Percentiles rank a stretch among this genome's conserved stretches.
Conservation (phyloP, 2,888 invertebrate species). For the Drosophila nr. perissopoda region DNA sequence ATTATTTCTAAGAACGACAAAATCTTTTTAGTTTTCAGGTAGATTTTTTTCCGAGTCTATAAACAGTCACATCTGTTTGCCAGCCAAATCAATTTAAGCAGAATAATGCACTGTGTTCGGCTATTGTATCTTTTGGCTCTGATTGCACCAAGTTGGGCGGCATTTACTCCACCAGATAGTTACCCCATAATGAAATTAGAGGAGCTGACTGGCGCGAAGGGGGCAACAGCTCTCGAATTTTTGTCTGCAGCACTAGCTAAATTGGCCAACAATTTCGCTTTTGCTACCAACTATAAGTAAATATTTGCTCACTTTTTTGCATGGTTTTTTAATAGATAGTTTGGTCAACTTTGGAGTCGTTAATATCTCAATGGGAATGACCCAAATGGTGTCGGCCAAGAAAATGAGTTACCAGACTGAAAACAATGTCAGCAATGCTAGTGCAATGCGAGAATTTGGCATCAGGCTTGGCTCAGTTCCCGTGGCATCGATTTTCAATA, state of each 20-base stretch:
- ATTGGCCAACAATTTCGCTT: not conserved
- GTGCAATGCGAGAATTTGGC: conserved; percentile 3
- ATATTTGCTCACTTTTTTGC: no score
- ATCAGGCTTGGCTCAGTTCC: not conserved
- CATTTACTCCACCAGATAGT: not conserved
- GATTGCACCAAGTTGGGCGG: not conserved
- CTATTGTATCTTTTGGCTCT: not conserved
- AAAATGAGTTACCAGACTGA: not conserved
- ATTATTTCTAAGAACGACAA: no score
- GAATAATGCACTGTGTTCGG: not conserved
- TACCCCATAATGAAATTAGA: not conserved
- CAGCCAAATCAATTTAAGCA: not conserved
- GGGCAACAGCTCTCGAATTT: not conserved
- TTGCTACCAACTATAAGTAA: not conserved
- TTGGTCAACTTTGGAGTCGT: not conserved
- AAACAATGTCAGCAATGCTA: not conserved
- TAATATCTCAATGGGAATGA: not conserved
- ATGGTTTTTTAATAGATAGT: not conserved
- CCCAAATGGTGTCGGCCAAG: not conserved
- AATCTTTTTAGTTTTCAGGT: not conserved
- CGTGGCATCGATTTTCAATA: not conserved
- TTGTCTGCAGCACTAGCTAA: conserved; percentile 1
- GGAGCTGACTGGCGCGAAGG: not conserved
- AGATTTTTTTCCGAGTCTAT: not conserved
- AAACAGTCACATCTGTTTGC: not conserved